A percentile compares a stretch with the other conserved stretches of the same genome.
phyloP scores from a whole-genome alignment of 1,140 invertebrate genomes.

The Battus philenor region DNA sequence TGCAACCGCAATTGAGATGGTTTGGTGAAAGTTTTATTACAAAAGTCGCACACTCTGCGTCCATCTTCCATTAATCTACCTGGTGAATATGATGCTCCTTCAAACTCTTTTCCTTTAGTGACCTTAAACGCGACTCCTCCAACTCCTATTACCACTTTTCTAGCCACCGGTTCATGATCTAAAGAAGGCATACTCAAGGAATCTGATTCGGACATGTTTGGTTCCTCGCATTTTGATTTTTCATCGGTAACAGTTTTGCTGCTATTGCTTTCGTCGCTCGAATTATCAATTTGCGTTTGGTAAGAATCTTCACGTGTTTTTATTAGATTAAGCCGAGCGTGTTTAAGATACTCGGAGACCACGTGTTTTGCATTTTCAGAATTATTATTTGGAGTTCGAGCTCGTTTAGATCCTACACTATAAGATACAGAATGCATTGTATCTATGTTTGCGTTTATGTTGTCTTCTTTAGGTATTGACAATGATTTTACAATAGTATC shows the following conservation, averaged over 20 bases:
- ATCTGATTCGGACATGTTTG: conserved; percentile 36
- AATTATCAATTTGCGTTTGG: conserved; percentile 40
- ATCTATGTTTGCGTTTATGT: conserved; percentile 16
- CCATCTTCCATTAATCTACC: conserved; percentile 83
- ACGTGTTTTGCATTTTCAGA: conserved; percentile 78
- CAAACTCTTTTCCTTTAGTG: conserved; percentile 65
- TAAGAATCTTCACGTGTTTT: conserved; percentile 53
- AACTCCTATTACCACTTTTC: conserved; percentile 72
- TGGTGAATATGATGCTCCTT: conserved; percentile 60
- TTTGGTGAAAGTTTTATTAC: conserved; percentile 93
- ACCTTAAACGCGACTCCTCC: conserved; percentile 73
- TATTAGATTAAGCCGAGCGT: conserved; percentile 76
- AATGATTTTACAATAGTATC: conserved; percentile 15
- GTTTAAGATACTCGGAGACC: conserved; percentile 78
- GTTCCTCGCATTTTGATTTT: conserved; percentile 42
- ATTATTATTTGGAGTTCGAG: conserved; percentile 38
- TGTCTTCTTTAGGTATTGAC: conserved; percentile 27
- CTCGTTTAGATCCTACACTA: conserved; percentile 30
- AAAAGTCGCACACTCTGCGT: conserved; percentile 89
- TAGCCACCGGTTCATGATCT: conserved; percentile 63
- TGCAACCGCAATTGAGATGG: conserved; percentile 93
- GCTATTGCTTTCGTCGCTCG: conserved; percentile 46
- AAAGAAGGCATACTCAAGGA: conserved; percentile 38
- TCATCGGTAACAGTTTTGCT: conserved; percentile 43
- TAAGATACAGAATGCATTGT: conserved; percentile 15